A percentile compares a stretch with the other conserved stretches of the same genome.
Evolutionary conservation across 1,140 invertebrate genomes (phyloP).

Genomic region (Plodia interpunctella): DNA sequence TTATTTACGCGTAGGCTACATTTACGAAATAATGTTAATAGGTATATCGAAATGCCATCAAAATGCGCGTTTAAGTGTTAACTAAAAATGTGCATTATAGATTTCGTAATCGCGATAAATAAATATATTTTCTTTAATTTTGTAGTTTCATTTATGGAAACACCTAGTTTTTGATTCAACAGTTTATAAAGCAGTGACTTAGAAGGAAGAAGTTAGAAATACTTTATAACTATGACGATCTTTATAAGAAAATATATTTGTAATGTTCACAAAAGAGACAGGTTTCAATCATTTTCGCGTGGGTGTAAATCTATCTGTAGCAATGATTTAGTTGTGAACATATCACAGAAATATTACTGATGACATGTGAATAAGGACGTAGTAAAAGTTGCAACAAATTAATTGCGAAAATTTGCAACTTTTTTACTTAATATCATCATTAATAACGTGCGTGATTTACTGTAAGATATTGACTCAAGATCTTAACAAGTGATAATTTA

Average conservation of each 20-base stretch:
- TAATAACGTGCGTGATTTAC: neutral
- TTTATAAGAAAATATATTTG: neutral
- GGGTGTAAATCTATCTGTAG: neutral
- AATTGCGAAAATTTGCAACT: conserved; percentile 4
- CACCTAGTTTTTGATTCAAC: neutral
- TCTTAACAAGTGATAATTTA: too few relatives aligned
- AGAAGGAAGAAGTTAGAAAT: neutral
- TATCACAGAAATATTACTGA: neutral
- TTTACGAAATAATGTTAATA: conserved; percentile 3
- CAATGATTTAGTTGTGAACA: neutral
- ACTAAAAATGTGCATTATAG: neutral
- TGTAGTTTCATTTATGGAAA: neutral
- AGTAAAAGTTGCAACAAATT: neutral
- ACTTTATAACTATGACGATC: neutral
- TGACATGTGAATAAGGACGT: neutral
- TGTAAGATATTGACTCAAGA: too few relatives aligned
- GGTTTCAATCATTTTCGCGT: neutral
- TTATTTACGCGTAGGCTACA: conserved; percentile 14
- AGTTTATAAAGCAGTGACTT: neutral
- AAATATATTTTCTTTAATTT: neutral
- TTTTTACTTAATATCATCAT: neutral
- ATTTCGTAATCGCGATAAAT: neutral
- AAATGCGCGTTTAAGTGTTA: neutral
- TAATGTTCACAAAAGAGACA: neutral
- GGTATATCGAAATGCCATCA: neutral